These are phyloP conservation scores for Synergus gifuensis DNA, from an alignment of 2,888 invertebrate genomes.

Conservation along the genomic window DNA sequence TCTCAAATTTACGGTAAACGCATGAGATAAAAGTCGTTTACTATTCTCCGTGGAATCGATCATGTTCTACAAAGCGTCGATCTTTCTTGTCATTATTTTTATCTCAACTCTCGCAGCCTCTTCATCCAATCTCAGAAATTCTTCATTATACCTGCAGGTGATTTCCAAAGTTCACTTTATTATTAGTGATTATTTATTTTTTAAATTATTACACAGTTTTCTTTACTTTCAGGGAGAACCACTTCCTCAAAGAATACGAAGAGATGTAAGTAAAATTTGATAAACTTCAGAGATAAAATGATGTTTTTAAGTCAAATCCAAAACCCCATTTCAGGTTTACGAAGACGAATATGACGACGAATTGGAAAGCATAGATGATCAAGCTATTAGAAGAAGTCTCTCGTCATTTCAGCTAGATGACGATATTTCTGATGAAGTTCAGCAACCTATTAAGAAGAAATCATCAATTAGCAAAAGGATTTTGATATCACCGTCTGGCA, in stretches of 20 bases:
- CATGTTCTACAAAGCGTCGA: conserved; percentile 14
- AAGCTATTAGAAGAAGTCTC: conserved; percentile 11
- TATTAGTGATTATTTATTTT: too few species aligned
- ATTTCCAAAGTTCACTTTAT: not conserved
- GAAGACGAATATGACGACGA: not conserved
- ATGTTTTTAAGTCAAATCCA: not conserved
- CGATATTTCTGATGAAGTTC: not conserved
- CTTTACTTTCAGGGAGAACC: not conserved
- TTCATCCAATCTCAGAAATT: not conserved
- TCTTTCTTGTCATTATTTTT: not conserved
- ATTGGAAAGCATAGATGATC: not conserved
- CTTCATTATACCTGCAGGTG: not conserved
- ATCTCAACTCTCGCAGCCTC: not conserved
- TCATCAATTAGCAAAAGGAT: not conserved
- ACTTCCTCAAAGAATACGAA: not conserved
- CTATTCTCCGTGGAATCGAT: conserved; percentile 19
- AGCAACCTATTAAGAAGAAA: not conserved
- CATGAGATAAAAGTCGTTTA: conserved; percentile 28
- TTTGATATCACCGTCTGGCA: accelerated
- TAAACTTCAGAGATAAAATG: not conserved
- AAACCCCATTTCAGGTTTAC: not conserved
- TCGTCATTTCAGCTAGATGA: not conserved
- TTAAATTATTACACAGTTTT: not conserved
- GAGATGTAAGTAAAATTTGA: not conserved
- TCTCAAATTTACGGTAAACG: conserved; percentile 35